phyloP scores from a whole-genome alignment of 2,113 vertebrate species.

The Melanerpes aurifrons region DNA sequence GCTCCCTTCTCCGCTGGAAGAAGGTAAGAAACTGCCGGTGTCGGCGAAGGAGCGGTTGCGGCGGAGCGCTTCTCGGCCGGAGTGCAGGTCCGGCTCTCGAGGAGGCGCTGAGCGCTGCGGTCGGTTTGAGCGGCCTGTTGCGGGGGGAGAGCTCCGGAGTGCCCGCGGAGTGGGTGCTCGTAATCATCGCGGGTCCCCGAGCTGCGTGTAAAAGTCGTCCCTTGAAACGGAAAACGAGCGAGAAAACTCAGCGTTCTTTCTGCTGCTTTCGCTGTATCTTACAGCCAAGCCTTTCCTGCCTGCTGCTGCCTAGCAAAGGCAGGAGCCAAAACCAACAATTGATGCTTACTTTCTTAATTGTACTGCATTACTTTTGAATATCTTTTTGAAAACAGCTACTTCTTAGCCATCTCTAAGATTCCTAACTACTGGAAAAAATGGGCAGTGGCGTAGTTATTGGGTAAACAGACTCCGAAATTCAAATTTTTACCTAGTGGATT shows the following conservation, averaged over 20 bases:
- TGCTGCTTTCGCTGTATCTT: neutral
- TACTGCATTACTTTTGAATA: accelerated
- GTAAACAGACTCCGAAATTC: neutral
- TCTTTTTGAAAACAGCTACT: neutral
- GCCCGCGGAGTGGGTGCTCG: accelerated
- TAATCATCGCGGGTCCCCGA: too few species aligned
- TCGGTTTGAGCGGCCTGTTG: neutral
- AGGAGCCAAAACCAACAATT: neutral
- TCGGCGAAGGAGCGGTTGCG: neutral
- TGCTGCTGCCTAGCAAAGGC: neutral
- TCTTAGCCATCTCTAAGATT: neutral
- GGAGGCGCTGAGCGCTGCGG: neutral
- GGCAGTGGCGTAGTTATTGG: neutral
- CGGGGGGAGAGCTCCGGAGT: neutral
- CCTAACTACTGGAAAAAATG: neutral
- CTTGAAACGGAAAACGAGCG: neutral
- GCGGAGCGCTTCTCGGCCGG: accelerated
- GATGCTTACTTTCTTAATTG: neutral
- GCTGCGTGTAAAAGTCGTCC: accelerated
- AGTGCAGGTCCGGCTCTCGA: accelerated
- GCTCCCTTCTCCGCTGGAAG: conserved; percentile 44
- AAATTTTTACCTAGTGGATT: neutral
- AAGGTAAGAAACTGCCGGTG: conserved; percentile 14
- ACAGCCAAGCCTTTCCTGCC: neutral
- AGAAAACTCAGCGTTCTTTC: accelerated